Base-by-base conservation (phyloP, 2,113 vertebrate genomes). In the Rhinogobius similis region DNA sequence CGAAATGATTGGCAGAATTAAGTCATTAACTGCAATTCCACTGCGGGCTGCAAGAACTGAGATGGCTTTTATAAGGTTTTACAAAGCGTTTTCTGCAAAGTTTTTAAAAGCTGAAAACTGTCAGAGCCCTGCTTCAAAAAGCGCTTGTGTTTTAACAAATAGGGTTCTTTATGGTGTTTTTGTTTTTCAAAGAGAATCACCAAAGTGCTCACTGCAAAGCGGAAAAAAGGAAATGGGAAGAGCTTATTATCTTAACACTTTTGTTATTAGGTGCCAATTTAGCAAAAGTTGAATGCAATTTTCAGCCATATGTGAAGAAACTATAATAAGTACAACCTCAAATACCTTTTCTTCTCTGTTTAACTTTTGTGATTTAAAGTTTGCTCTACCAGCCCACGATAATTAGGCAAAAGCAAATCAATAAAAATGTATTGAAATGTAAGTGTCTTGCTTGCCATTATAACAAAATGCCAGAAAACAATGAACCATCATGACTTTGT, bases 1-100 rank as follows among this genome's bases (percentile, higher is more conserved):
- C 76, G 58, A 73, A 62, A 75, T 75, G 79, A 85, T 79, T 77
- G 77, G 62, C 55, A 82, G 74, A 82, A 84, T 88, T 10, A 85
- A 81, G 69, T 77, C 21, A 81, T 84, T 75, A 81, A 70, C 29
- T 69, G 23, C 14, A 58, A 70, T 77, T 70, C 75, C 24, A 63
- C 59, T n/a, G 13, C 44, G 68, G 63, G 52, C 68, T 52, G 78
- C 77, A 73, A 65, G n/a, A 20, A 63, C 20, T 38, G 18, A 38
- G 27, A 38, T 36, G 1, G 14, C 46, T 39, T 44, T 21, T 23
- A 61, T 58, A 59, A 10, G 26, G 56, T 26, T 59, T 29, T 29
- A n/a, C 18, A 16, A 61, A 61, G 58, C 9, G 38, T 36, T 61
- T 5, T 21, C 10, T 38, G 16, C 27, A n/a, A 61, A 27, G 55